These are phyloP conservation scores for Myopa testacea DNA, from an alignment of 2,888 invertebrate species.

Conservation along the genomic window DNA sequence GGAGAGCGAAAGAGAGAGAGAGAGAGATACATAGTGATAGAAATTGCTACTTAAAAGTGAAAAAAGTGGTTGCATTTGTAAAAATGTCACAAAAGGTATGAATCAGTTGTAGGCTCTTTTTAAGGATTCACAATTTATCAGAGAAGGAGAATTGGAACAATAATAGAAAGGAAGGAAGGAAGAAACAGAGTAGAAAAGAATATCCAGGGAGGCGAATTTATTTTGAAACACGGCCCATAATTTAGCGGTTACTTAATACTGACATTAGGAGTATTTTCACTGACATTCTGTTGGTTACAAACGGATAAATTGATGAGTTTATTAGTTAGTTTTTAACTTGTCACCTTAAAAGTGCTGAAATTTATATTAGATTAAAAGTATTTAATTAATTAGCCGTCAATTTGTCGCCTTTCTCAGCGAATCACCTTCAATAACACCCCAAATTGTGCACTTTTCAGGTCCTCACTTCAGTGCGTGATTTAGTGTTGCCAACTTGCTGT, in stretches of 20 bases:
- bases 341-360: neutral
- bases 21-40: neutral
- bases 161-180: neutral
- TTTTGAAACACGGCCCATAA: no score
- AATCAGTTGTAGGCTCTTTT: constrained; percentile 54
- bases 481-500: no score
- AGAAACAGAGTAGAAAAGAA: neutral
- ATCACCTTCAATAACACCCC: no score
- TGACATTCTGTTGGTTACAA: no score
- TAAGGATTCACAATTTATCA: constrained; percentile 62
- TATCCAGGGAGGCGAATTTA: neutral
- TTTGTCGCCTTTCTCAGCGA: neutral
- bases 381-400: neutral
- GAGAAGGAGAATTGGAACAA: no score
- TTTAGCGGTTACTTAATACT: no score
- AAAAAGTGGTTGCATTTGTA: constrained; percentile 34
- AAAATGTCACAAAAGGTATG: constrained; percentile 52
- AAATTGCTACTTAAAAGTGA: neutral
- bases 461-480: no score
- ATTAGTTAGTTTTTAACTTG: neutral
- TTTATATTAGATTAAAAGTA: neutral
- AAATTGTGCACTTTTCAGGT: no score
- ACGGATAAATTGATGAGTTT: no score
- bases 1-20: neutral
- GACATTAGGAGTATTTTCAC: no score